Base-by-base conservation (phyloP, 2,888 invertebrate genomes). In the Lepidochrysops patricia region DNA sequence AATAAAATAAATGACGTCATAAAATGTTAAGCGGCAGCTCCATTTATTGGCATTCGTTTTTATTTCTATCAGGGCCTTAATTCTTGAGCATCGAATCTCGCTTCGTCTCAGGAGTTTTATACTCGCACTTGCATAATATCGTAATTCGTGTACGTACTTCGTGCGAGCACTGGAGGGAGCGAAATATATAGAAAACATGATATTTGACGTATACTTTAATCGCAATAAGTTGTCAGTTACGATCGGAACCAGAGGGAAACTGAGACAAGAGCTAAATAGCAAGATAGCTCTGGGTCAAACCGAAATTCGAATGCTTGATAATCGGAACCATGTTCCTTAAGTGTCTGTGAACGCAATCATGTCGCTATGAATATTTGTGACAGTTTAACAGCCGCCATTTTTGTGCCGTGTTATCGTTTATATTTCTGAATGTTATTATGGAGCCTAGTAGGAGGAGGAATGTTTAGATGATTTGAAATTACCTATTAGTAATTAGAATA, bases 1-100 rank as follows among this genome's bases (percentile, higher is more conserved):
- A 73, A 70, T 71, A 70, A 74, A 76, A 77, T 73, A 69, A 76
- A 75, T 66, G 74, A 74, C 70, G 66, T 66, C 70, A 71, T 77
- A 76, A 80, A 77, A 72, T 68, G 68, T 68, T 68, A 67, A 66
- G 64, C 64, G 66, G 67, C 69, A 72, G 72, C 76, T 75, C 73
- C 72, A 75, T 76, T 74, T 75, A 69, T 59, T 59, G 59, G 52
- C 52, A 59, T 52, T 59, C 59, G 35, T 52, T 37, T 59, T 59
- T 54, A 59, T 59, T 27, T 59, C 37, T 59, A 52, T 54, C 54
- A n/a, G n/a, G n/a, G n/a, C n/a, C n/a, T n/a, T n/a, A n/a, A n/a
- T n/a, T n/a, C n/a, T n/a, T n/a, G n/a, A n/a, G n/a, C n/a, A n/a
- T n/a, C n/a, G n/a, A n/a, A n/a, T n/a, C n/a, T n/a, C n/a, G n/a